Evolutionary conservation across 2,888 invertebrate species (phyloP).

Genomic region (Sesamia inferens): DNA sequence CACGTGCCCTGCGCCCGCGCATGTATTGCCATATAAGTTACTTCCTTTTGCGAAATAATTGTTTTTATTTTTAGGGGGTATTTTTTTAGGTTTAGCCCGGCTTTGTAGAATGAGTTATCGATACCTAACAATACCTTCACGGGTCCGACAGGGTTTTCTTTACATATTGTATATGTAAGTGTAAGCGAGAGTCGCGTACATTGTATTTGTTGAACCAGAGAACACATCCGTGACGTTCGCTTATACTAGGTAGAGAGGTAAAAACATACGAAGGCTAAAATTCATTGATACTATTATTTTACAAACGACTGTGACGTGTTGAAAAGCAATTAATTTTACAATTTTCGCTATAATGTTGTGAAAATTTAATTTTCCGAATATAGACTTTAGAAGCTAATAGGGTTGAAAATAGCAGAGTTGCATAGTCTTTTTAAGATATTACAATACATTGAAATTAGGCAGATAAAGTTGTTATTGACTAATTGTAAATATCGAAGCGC

Average conservation of each 20-base stretch:
- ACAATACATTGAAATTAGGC: slow-evolving; percentile 36
- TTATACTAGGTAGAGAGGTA: not conserved
- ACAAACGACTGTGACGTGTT: slow-evolving; percentile 27
- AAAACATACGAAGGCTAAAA: slow-evolving; percentile 22
- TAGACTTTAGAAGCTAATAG: not conserved
- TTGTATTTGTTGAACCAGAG: too few species aligned
- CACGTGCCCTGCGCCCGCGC: too few species aligned
- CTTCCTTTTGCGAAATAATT: too few species aligned
- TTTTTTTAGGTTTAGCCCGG: too few species aligned
- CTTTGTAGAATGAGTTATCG: too few species aligned
- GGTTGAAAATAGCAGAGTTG: slow-evolving; percentile 38
- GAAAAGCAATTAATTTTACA: not conserved
- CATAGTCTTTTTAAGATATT: slow-evolving; percentile 32
- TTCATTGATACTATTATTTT: not conserved
- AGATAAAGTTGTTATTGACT: slow-evolving; percentile 43
- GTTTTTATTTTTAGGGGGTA: too few species aligned
- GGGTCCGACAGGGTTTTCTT: too few species aligned
- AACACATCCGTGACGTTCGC: not conserved
- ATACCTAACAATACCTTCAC: too few species aligned
- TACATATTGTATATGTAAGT: too few species aligned
- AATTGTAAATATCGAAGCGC: slow-evolving; percentile 44
- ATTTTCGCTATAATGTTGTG: not conserved
- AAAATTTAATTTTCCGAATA: not conserved
- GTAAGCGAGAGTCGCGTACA: not conserved
- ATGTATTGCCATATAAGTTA: too few species aligned